phyloP scores from a whole-genome alignment of 2,888 invertebrate genomes.

The Cheilosia impressa region DNA sequence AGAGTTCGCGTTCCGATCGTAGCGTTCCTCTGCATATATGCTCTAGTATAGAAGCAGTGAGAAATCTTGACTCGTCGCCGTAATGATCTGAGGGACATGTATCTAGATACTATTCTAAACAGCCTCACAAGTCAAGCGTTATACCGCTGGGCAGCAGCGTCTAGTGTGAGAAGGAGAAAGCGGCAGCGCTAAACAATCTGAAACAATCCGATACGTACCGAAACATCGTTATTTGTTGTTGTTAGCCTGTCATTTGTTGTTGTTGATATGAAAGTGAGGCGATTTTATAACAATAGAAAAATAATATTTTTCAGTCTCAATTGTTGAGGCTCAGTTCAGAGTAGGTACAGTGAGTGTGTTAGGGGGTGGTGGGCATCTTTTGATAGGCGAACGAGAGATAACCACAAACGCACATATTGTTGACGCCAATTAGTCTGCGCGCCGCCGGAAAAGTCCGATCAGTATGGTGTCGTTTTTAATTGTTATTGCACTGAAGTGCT shows the following conservation, averaged over 20 bases:
- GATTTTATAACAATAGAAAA: conserved; percentile 53
- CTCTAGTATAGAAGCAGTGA: neutral
- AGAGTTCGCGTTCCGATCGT: neutral
- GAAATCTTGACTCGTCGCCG: conserved; percentile 12
- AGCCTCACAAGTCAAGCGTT: conserved; percentile 28
- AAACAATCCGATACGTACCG: conserved; percentile 30
- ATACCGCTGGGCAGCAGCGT: conserved; percentile 18
- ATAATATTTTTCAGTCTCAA: conserved; percentile 20
- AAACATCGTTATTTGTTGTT: conserved; percentile 29
- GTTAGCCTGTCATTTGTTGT: conserved; percentile 11
- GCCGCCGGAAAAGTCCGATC: conserved; percentile 49
- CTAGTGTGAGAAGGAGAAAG: conserved; percentile 10
- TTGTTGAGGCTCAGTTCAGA: conserved; percentile 5
- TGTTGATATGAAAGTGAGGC: conserved; percentile 41
- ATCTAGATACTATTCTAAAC: conserved; percentile 49
- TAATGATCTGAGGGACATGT: conserved; percentile 53
- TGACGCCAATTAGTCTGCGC: conserved; percentile 59
- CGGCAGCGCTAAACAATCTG: conserved; percentile 6
- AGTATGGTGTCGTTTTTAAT: conserved; percentile 35
- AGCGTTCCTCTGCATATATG: neutral
- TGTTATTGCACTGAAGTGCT: conserved; percentile 9
- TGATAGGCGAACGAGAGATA: conserved; percentile 15
- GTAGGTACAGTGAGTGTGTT: neutral
- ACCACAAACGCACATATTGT: conserved; percentile 20
- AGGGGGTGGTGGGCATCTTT: conserved; percentile 2